A percentile compares a stretch with the other conserved stretches of the same genome.
phyloP scores from a whole-genome alignment of 2,113 vertebrate genomes.

The Austrofundulus limnaeus region DNA sequence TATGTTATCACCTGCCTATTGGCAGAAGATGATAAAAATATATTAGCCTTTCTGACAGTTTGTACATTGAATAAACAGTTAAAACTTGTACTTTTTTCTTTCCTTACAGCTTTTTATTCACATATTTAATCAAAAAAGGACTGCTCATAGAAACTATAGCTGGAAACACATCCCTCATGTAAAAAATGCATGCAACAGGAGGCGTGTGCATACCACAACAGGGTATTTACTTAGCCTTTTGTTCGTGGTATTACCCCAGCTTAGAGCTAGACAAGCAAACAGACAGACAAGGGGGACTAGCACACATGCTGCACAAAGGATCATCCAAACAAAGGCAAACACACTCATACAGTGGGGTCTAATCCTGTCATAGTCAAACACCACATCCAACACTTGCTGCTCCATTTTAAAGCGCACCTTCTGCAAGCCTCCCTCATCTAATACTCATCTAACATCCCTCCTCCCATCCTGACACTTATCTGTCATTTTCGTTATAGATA shows the following conservation, averaged over 20 bases:
- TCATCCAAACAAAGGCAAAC: conserved; percentile 60
- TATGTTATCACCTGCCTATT: too few species aligned
- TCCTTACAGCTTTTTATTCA: too few species aligned
- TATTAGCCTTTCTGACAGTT: neutral
- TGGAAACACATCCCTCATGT: conserved; percentile 10
- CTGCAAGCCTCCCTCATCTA: conserved; percentile 5
- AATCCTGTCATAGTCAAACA: conserved; percentile 66
- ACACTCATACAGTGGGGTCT: conserved; percentile 53
- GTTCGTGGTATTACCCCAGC: conserved; percentile 63
- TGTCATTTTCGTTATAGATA: conserved; percentile 5
- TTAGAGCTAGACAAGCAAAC: conserved; percentile 66
- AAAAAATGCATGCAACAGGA: conserved; percentile 53
- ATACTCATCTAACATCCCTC: neutral
- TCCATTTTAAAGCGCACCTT: conserved; percentile 32
- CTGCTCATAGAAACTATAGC: conserved; percentile 6
- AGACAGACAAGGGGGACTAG: conserved; percentile 38
- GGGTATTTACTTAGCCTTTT: conserved; percentile 61
- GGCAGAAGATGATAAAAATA: neutral
- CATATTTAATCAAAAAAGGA: neutral
- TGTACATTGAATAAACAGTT: too few species aligned
- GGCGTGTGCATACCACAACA: conserved; percentile 46
- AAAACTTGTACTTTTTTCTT: too few species aligned
- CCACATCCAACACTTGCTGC: conserved; percentile 39
- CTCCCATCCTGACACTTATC: neutral
- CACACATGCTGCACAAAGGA: conserved; percentile 51